These are phyloP conservation scores for Syngnathoides biaculeatus DNA, from an alignment of 2,113 vertebrate species.

Conservation along the genomic window DNA sequence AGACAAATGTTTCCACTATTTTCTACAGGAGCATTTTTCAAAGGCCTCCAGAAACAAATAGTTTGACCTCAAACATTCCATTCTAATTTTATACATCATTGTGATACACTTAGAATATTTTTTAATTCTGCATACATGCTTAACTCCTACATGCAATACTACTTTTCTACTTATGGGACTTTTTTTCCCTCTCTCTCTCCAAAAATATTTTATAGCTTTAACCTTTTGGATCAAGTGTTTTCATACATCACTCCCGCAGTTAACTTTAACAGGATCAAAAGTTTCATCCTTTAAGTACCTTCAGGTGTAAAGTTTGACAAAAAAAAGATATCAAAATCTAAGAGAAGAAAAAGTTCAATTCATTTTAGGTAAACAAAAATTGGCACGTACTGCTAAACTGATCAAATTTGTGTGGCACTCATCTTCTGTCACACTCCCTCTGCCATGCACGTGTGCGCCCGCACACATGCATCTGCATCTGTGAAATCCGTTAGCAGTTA, in stretches of 20 bases:
- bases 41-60: too few species aligned
- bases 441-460: not conserved
- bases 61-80: too few species aligned
- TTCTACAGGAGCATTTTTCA: too few species aligned
- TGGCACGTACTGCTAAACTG: not conserved
- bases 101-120: not conserved
- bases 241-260: not conserved
- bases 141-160: not conserved
- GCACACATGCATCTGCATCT: slow-evolving; percentile 57
- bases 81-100: not conserved
- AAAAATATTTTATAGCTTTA: not conserved
- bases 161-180: not conserved
- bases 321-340: not conserved
- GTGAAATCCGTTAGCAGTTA: slow-evolving; percentile 73
- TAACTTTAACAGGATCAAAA: not conserved
- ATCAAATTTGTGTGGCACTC: slow-evolving; percentile 9
- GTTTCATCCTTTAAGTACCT: not conserved
- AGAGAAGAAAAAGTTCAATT: not conserved
- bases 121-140: not conserved
- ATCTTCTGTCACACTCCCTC: slow-evolving; percentile 39
- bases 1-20: too few species aligned
- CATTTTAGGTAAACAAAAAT: not conserved
- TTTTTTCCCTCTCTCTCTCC: not conserved
- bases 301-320: not conserved
- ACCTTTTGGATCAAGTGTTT: slow-evolving; percentile 3